Conservation (phyloP, 2,113 vertebrate genomes). For the Pterocles burchelli region DNA sequence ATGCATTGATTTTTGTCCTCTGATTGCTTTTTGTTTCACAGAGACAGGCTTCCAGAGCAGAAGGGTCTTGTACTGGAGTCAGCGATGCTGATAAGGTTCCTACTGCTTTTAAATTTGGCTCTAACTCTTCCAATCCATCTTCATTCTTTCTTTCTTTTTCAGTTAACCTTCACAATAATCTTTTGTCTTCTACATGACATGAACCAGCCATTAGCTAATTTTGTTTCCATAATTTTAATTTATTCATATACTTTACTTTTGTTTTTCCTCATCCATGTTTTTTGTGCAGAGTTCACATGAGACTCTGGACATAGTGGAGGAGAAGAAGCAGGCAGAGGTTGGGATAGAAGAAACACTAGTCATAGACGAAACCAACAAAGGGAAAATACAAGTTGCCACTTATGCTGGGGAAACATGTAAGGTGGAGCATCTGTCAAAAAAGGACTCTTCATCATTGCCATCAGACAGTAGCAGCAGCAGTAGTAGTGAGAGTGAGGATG, state of each 20-base stretch:
- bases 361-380: conserved; percentile 84
- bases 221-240: conserved; percentile 78
- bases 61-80: conserved; percentile 82
- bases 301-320: conserved; percentile 84
- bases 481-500: conserved; percentile 92
- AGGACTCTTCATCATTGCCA: conserved; percentile 78
- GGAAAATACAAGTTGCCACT: conserved; percentile 77
- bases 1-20: conserved; percentile 80
- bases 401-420: conserved; percentile 72
- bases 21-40: conserved; percentile 89
- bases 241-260: conserved; percentile 78
- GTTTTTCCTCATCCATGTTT: conserved; percentile 76
- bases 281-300: conserved; percentile 88
- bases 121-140: conserved; percentile 61
- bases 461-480: conserved; percentile 86
- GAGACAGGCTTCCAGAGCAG: conserved; percentile 80
- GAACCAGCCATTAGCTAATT: conserved; percentile 73
- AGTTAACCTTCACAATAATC: conserved; percentile 73
- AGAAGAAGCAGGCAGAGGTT: conserved; percentile 89
- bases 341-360: conserved; percentile 90
- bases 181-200: conserved; percentile 74
- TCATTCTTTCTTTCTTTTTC: conserved; percentile 68
- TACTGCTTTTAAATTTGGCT: conserved; percentile 72
- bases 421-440: conserved; percentile 75
- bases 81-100: conserved; percentile 91